Percentiles rank a stretch among this genome's conserved stretches.
Evolutionary conservation across 1,140 invertebrate species (phyloP).

Genomic region (Papilio machaon): DNA sequence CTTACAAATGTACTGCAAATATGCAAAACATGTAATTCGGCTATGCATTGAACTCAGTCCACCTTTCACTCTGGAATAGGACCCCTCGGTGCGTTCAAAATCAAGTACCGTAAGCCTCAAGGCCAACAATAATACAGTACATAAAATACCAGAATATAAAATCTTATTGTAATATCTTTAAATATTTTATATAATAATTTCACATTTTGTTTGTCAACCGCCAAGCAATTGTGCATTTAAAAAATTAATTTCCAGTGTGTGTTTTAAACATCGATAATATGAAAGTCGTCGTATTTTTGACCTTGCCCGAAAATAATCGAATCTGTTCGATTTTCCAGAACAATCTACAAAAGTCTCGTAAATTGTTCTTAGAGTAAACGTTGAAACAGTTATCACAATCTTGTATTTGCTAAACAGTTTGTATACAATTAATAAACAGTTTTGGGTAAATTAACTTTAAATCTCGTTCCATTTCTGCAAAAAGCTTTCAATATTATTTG

Average conservation of each 20-base stretch:
- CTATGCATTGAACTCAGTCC: background rate
- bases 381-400: background rate
- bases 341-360: conserved; percentile 1
- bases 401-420: background rate
- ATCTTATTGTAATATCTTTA: background rate
- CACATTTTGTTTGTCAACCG: background rate
- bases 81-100: conserved; percentile 21
- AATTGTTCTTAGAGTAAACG: background rate
- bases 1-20: background rate
- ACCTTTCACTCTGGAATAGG: conserved; percentile 24
- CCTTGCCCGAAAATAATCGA: conserved; percentile 24
- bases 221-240: background rate
- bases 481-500: background rate
- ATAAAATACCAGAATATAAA: background rate
- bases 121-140: background rate
- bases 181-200: background rate
- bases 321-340: background rate
- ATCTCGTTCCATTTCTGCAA: background rate
- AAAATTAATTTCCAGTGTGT: background rate
- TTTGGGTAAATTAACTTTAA: background rate
- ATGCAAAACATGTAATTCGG: conserved; percentile 13
- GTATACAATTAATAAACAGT: background rate
- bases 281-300: background rate
- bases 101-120: conserved; percentile 17
- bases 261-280: background rate